Conservation (phyloP, 2,113 vertebrate species). For the Pelodiscus sinensis region DNA sequence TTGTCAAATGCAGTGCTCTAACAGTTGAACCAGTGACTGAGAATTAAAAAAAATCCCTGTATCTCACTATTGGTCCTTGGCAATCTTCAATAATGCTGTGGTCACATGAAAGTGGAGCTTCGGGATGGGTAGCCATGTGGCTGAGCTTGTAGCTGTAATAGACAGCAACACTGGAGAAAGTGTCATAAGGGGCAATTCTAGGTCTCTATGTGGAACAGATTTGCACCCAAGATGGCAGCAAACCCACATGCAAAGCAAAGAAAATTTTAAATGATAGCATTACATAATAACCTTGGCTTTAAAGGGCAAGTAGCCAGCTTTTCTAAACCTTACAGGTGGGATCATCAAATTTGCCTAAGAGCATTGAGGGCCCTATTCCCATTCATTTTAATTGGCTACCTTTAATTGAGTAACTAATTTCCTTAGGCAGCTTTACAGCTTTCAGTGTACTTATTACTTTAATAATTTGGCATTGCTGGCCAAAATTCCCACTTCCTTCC, state of each 20-base stretch:
- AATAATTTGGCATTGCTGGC: background rate
- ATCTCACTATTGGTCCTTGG: background rate
- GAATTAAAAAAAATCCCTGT: fast-evolving
- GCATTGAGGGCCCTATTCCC: background rate
- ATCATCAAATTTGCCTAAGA: background rate
- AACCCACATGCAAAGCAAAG: background rate
- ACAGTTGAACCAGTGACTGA: background rate
- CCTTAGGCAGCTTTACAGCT: background rate
- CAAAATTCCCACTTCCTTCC: background rate
- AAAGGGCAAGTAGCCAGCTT: background rate
- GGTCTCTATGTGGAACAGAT: background rate
- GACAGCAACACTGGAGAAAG: fast-evolving
- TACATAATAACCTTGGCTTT: background rate
- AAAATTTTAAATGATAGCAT: background rate
- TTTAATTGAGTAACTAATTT: background rate
- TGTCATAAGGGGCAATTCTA: background rate
- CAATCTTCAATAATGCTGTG: background rate
- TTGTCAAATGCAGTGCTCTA: no score
- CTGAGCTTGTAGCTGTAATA: fast-evolving
- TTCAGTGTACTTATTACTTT: background rate
- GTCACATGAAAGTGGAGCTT: background rate
- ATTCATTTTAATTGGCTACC: background rate
- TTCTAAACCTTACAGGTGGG: background rate
- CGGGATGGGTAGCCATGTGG: background rate
- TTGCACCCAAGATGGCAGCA: background rate